phyloP scores from a whole-genome alignment of 1,140 invertebrate genomes.

The Nasonia vitripennis region DNA sequence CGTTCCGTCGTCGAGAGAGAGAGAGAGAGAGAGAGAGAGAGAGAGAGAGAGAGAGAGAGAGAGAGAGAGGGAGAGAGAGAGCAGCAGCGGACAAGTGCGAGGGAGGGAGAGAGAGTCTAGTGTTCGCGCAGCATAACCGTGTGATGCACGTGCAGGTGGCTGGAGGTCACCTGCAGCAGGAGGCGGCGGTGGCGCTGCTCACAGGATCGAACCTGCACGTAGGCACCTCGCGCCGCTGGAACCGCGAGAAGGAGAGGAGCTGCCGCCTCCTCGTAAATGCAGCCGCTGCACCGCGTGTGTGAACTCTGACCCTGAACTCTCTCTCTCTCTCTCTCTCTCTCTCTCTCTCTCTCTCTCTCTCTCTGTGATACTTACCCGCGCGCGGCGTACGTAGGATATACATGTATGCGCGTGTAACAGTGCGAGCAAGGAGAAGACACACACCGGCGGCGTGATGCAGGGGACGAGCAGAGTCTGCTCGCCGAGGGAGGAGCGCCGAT shows the following conservation, averaged over 20 bases:
- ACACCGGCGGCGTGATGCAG: background rate
- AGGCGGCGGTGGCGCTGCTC: background rate
- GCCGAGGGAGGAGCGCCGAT: background rate
- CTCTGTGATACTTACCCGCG: background rate
- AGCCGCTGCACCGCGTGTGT: constrained; percentile 39
- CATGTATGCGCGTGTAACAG: background rate
- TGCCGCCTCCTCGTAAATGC: constrained; percentile 3
- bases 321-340: constrained; percentile 2
- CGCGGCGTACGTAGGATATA: too few relatives aligned
- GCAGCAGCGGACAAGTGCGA: background rate
- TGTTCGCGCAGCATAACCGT: background rate
- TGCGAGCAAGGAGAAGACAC: background rate
- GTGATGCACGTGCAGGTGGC: constrained; percentile 39
- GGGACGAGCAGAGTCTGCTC: background rate
- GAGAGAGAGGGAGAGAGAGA: background rate
- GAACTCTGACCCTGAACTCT: constrained; percentile 65
- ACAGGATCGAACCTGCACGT: constrained; percentile 26
- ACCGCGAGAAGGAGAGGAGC: constrained; percentile 4
- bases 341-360: background rate
- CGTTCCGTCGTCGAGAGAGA: background rate
- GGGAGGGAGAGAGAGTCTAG: background rate
- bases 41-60: background rate
- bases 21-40: background rate
- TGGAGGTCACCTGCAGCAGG: constrained; percentile 36
- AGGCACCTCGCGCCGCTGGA: constrained; percentile 29